Evolutionary conservation across 2,113 vertebrate species (phyloP).

Genomic region (Myrmophylax atrothorax): DNA sequence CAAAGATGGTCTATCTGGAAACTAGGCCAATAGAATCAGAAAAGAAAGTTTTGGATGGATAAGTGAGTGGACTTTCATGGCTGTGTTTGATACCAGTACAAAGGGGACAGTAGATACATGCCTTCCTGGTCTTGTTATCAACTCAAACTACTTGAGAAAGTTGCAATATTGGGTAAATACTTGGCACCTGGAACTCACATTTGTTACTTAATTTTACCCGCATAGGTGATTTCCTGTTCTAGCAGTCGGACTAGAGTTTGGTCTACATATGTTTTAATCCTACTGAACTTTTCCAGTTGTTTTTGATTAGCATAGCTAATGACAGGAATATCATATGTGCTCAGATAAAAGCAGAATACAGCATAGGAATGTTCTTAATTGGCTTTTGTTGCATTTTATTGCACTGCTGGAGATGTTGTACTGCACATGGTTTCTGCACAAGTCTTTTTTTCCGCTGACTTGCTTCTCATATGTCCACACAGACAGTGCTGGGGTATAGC

Average conservation of each 20-base stretch:
- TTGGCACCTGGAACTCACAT: background rate
- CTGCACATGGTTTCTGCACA: background rate
- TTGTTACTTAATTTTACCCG: background rate
- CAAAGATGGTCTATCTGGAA: background rate
- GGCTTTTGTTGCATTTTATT: background rate
- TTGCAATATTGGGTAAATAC: background rate
- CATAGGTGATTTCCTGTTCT: background rate
- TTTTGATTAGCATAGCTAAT: background rate
- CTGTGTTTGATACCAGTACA: background rate
- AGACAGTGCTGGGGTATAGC: background rate
- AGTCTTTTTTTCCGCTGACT: background rate
- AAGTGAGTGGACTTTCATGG: background rate
- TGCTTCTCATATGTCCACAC: background rate
- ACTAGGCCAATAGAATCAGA: background rate
- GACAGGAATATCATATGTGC: background rate
- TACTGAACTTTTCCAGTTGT: background rate
- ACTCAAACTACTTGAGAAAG: background rate
- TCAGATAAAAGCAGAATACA: background rate
- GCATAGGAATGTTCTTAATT: background rate
- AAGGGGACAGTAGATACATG: background rate
- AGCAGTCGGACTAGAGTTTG: background rate
- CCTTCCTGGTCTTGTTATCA: background rate
- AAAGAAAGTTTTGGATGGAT: background rate
- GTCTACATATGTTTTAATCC: background rate
- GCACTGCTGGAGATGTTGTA: background rate